Evolutionary conservation across 2,113 vertebrate genomes (phyloP), one percentile per base, ranked within the genome.

Genomic region (Phalacrocorax aristotelis): DNA sequence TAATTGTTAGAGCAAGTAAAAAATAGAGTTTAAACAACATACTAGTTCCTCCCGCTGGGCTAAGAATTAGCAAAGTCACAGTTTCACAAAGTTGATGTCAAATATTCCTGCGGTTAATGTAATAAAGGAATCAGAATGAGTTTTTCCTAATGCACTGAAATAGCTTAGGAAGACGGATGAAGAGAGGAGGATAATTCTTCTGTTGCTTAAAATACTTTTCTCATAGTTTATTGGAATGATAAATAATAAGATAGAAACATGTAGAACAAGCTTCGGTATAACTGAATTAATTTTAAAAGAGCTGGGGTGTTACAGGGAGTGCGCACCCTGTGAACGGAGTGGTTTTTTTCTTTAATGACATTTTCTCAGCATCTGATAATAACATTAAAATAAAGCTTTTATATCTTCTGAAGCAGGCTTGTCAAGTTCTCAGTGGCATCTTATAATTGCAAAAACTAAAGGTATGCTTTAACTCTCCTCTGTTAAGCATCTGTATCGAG

Each of bases 281-380:
- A 55, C 30, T 76, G 49, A 88, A 92, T 95, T 96, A 95, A 93
- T 97, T 97, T 97, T 86, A 30, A 66, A 91, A 62, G 61, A 95
- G 61, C 30, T 51, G 7, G 78, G 40, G 51, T 87, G 27, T 94
- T 52, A 42, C 4, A 80, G 29, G 49, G 90, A 83, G 13, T 5
- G 7, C 0, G 0, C 19, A 88, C 29, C 76, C 80, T 96, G 76
- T 93, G 80, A 92, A 81, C 60, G 77, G 64, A 86, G 54, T 62
- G 60, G 0, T 36, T 58, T 98, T 98, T 93, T 68, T 38, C 57
- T 93, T 93, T 95, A 94, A 97, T 98, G 97, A 97, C 93, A 97
- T 97, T 98, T 98, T 96, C 95, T 97, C 96, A 84, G 80, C 92
- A 96, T 95, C 87, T 4, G 4, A 78, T 83, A 94, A 89, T 86